Evolutionary conservation across 2,888 invertebrate genomes (phyloP).

Genomic region (Beris morrisii): DNA sequence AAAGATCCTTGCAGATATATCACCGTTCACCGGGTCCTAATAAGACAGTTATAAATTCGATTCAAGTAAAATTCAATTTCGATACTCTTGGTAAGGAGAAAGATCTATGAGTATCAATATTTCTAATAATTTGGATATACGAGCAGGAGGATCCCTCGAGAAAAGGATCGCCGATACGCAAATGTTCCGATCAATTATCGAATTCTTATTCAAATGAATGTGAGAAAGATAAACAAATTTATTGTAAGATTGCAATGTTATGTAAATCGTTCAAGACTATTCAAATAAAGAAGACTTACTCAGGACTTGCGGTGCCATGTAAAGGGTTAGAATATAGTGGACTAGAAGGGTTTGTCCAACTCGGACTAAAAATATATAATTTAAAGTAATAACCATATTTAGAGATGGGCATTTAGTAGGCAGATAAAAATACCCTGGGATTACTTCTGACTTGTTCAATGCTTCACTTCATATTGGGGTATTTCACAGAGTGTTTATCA

Average conservation of each 20-base stretch:
- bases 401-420: too few species aligned
- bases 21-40: not conserved
- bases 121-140: conserved; percentile 16
- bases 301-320: too few species aligned
- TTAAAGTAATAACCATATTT: too few species aligned
- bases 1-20: too few species aligned
- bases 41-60: conserved; percentile 27
- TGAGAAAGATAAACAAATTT: conserved; percentile 33
- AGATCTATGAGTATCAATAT: conserved; percentile 30
- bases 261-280: conserved; percentile 14
- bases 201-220: conserved; percentile 31
- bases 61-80: conserved; percentile 18
- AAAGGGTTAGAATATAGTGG: too few species aligned
- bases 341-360: too few species aligned
- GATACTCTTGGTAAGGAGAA: not conserved
- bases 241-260: conserved; percentile 17
- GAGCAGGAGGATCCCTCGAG: conserved; percentile 8
- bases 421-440: too few species aligned
- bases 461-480: too few species aligned
- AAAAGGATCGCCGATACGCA: conserved; percentile 23
- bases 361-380: too few species aligned
- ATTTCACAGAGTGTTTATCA: too few species aligned
- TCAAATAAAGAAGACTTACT: too few species aligned
- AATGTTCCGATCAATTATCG: conserved; percentile 13
- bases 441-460: too few species aligned